Evolutionary conservation across 2,888 invertebrate genomes (phyloP).

Genomic region (Linnaemya tessellans): DNA sequence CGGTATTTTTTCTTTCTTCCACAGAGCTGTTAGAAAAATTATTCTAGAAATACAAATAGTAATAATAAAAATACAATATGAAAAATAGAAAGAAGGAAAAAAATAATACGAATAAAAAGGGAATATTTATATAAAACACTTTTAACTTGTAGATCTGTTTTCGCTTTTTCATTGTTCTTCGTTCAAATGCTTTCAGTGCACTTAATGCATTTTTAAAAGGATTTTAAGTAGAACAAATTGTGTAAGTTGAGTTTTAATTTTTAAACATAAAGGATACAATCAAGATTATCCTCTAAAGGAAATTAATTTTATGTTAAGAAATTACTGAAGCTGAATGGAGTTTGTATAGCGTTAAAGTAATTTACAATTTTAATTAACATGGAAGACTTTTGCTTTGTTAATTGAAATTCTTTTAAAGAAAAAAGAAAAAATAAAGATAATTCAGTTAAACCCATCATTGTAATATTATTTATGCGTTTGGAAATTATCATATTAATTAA

Average conservation of each 20-base stretch:
- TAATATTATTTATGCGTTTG: no score
- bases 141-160: constrained; percentile 43
- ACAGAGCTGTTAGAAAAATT: constrained; percentile 46
- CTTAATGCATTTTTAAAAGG: constrained; percentile 55
- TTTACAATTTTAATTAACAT: neutral
- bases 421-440: no score
- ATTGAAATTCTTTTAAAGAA: neutral
- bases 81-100: neutral
- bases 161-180: constrained; percentile 16
- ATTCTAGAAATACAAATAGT: constrained; percentile 16
- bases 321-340: neutral
- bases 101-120: constrained; percentile 25
- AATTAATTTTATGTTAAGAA: constrained; percentile 9
- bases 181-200: constrained; percentile 42
- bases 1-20: constrained; percentile 30
- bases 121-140: constrained; percentile 40
- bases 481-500: no score
- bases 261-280: constrained; percentile 13
- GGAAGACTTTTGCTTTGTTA: neutral
- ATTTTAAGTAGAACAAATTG: constrained; percentile 49
- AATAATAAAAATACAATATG: constrained; percentile 18
- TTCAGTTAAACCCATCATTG: no score
- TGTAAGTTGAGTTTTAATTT: neutral
- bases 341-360: neutral
- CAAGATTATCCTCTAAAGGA: neutral